Evolutionary conservation across 2,113 vertebrate species (phyloP), one percentile per base, ranked within the genome.

Genomic region (Scolopax mira): DNA sequence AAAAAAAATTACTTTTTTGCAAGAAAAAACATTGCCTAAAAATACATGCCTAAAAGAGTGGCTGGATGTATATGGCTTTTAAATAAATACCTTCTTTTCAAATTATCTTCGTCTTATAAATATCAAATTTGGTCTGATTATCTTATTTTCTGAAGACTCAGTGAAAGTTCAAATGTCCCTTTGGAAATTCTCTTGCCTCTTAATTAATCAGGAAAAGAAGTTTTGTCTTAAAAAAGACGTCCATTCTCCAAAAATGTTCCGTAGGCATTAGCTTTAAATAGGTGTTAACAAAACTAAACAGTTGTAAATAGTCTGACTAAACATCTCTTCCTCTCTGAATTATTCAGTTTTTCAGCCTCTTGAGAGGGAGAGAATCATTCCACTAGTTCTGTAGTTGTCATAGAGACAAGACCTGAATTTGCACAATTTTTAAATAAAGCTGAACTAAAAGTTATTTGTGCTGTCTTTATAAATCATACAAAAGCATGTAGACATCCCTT

Each of bases 241-340:
- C 65, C 72, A 84, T 96, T 95, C 86, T 95, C 52, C 61, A 64
- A 71, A 82, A 75, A 44, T 35, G n/a, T 82, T 92, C 86, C 1
- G 1, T 85, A 81, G 39, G 80, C 39, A 74, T 86, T 84, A 64
- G 24, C 57, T 91, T 94, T 94, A 96, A 94, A 82, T 65, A 87
- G 73, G 66, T 94, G 78, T 89, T 87, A 71, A 61, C 80, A 82
- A 81, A 90, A 87, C 69, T 44, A 74, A 90, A 54, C 57, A 82
- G 66, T 89, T 94, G 91, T 92, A 92, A 94, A 94, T 85, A 82
- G 78, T 94, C 84, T 95, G 91, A 91, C 62, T 94, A 58, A 91
- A 95, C 94, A 83, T 91, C 85, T 93, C 89, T 95, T 96, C 89
- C 77, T 81, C 77, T 91, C 84, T 66, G 71, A 90, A 78, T 88